phyloP scores from a whole-genome alignment of 2,113 vertebrate genomes.

The Aptenodytes forsteri region DNA sequence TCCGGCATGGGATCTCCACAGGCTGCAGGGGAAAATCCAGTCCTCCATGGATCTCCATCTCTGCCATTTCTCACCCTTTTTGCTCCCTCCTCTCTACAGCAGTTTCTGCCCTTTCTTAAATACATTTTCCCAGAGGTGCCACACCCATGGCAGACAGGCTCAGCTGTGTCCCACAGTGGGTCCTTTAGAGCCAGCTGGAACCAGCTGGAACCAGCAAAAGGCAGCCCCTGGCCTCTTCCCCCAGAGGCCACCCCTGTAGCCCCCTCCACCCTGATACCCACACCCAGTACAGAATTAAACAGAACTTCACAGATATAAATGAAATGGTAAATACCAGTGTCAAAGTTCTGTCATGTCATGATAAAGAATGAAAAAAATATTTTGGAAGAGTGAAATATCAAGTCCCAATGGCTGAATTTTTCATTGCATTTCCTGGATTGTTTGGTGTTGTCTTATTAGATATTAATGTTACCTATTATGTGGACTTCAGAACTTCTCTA shows the following conservation, averaged over 20 bases:
- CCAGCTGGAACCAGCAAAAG: not conserved
- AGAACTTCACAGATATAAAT: not conserved
- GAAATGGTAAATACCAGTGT: not conserved
- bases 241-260: not conserved
- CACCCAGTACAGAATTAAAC: not conserved
- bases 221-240: not conserved
- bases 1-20: rapidly evolving
- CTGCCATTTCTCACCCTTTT: not conserved
- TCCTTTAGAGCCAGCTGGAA: not conserved
- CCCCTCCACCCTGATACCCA: not conserved
- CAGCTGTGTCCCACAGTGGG: not conserved
- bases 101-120: not conserved
- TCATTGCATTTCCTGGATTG: not conserved
- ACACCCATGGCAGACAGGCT: not conserved
- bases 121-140: not conserved
- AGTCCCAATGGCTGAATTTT: not conserved
- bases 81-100: not conserved
- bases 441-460: not conserved
- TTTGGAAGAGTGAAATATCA: not conserved
- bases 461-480: not conserved
- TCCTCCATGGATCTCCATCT: rapidly evolving
- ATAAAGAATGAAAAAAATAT: not conserved
- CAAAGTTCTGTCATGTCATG: not conserved
- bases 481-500: not conserved
- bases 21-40: not conserved